Evolutionary conservation across 30 jellyfish, hydroid and myxozoan genomes (phyloP).

Genomic region (Aurelia aurita complex sp. Pacific): DNA sequence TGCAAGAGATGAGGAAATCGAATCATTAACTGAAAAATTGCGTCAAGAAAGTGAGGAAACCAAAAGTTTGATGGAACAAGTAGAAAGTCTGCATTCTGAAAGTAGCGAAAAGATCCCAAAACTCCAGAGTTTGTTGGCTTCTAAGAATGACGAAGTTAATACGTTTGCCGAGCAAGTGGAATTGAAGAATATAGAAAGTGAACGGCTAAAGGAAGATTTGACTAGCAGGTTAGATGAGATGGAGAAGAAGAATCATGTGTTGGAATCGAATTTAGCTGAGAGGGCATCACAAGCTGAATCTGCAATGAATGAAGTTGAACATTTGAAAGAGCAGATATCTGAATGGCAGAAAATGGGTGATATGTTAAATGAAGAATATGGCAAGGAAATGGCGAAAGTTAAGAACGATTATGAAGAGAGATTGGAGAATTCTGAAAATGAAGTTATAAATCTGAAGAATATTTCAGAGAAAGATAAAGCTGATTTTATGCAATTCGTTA

Average conservation of each 20-base stretch:
- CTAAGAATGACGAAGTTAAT: constrained; percentile 8
- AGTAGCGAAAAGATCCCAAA: neutral
- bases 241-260: neutral
- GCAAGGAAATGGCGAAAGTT: neutral
- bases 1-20: constrained; percentile 6
- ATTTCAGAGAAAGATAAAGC: constrained; percentile 32
- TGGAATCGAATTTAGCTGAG: neutral
- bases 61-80: neutral
- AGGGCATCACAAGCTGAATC: neutral
- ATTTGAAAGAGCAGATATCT: constrained; percentile 7
- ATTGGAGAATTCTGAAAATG: constrained; percentile 11
- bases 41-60: neutral
- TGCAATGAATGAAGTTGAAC: neutral
- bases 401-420: constrained; percentile 27
- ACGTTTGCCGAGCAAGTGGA: neutral
- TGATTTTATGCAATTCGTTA: constrained; percentile 28
- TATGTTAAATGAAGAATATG: constrained; percentile 1
- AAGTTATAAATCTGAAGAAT: constrained; percentile 24
- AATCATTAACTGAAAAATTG: neutral
- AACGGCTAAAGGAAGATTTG: constrained; percentile 26
- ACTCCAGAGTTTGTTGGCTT: neutral
- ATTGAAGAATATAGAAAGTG: neutral
- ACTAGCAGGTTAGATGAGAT: neutral
- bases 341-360: constrained; percentile 13
- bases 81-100: neutral